A percentile compares a stretch with the other conserved stretches of the same genome.
Conservation (phyloP, 2,888 invertebrate species). For the Lepetodrilus schrolli region DNA sequence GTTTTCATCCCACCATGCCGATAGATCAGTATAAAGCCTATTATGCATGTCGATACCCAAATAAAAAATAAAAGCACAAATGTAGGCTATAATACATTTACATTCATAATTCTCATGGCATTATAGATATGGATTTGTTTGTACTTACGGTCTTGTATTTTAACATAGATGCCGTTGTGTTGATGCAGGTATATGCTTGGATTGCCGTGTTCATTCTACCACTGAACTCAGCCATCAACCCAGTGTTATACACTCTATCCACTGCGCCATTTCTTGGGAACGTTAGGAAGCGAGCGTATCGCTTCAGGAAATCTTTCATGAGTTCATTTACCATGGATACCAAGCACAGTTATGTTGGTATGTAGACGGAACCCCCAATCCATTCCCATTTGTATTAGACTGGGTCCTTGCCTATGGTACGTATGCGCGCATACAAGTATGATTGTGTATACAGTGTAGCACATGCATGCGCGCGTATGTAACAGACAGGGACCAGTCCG, state of each 20-base stretch:
- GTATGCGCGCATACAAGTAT: not conserved
- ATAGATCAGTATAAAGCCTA: too few species aligned
- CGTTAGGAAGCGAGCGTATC: conserved; percentile 59
- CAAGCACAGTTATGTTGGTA: conserved; percentile 66
- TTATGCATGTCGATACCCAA: too few species aligned
- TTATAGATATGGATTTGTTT: not conserved
- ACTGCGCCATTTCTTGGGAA: conserved; percentile 70
- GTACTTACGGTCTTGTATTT: too few species aligned
- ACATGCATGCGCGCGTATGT: too few species aligned
- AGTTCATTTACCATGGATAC: conserved; percentile 63
- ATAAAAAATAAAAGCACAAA: too few species aligned
- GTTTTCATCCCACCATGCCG: too few species aligned
- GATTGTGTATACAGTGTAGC: too few species aligned
- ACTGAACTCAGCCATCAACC: conserved; percentile 78
- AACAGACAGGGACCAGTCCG: too few species aligned
- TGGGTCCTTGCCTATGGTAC: too few species aligned
- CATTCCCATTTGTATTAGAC: too few species aligned
- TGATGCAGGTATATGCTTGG: conserved; percentile 77
- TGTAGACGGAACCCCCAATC: conserved; percentile 29
- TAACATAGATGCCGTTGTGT: not conserved
- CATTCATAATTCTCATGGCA: too few species aligned
- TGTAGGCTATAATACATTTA: too few species aligned
- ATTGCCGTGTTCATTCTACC: conserved; percentile 78
- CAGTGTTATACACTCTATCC: conserved; percentile 77
- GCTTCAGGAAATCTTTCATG: conserved; percentile 70